A percentile compares a stretch with the other conserved stretches of the same genome.
phyloP scores from a whole-genome alignment of 2,797 vertebrate species.

The Toxotes lorentzi region DNA sequence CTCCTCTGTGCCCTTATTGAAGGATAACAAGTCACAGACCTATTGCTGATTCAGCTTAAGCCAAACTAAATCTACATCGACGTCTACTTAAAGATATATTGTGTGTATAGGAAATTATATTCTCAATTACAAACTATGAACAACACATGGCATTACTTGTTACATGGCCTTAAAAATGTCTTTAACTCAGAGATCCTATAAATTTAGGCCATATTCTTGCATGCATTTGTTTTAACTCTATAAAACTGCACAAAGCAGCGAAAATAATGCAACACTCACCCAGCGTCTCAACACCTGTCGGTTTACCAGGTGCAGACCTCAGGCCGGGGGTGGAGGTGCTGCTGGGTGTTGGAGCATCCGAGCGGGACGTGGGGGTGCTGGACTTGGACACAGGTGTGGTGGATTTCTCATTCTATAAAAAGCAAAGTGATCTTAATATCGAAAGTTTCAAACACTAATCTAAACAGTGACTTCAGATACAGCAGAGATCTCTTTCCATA shows the following conservation, averaged over 20 bases:
- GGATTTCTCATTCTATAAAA: slow-evolving; percentile 92
- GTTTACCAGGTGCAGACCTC: slow-evolving; percentile 88
- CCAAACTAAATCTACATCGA: background rate
- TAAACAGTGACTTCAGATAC: background rate
- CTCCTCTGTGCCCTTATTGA: background rate
- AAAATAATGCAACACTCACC: slow-evolving; percentile 75
- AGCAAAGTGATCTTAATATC: slow-evolving; percentile 1
- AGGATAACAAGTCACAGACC: background rate
- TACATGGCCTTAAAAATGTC: background rate
- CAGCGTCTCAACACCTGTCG: slow-evolving; percentile 88
- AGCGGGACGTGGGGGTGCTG: slow-evolving; percentile 93
- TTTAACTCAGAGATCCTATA: background rate
- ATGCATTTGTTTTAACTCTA: background rate
- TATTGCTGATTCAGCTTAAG: background rate
- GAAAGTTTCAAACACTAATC: background rate
- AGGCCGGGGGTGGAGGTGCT: slow-evolving; percentile 92
- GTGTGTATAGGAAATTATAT: background rate
- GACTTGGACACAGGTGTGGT: slow-evolving; percentile 95
- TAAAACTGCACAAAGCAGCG: background rate
- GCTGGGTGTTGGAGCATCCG: slow-evolving; percentile 92
- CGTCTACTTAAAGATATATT: background rate
- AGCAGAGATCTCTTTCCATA: background rate
- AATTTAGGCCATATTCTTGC: background rate
- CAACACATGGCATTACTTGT: background rate
- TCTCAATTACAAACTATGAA: background rate